These are phyloP conservation scores for Molossus molossus DNA, from an alignment of 2,797 vertebrate species.

Conservation along the genomic window DNA sequence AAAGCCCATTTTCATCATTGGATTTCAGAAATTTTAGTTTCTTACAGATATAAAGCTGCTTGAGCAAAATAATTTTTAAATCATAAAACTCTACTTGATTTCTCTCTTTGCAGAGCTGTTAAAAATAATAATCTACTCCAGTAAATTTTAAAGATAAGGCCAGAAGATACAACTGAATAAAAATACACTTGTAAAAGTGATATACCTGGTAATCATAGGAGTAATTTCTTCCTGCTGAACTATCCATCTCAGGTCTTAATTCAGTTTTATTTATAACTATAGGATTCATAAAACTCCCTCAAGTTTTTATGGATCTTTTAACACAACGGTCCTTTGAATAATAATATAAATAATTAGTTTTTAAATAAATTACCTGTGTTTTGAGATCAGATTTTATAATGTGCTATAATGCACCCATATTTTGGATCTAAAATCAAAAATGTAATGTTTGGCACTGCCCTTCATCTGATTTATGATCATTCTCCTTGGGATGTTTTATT, in stretches of 20 bases:
- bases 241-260: slow-evolving; percentile 44
- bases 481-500: not conserved
- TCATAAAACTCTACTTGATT: slow-evolving; percentile 69
- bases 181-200: slow-evolving; percentile 76
- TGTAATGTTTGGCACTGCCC: not conserved
- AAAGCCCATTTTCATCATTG: slow-evolving; percentile 50
- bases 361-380: not conserved
- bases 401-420: not conserved
- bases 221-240: slow-evolving; percentile 40
- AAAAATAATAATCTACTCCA: slow-evolving; percentile 74
- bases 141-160: slow-evolving; percentile 73
- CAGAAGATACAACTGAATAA: slow-evolving; percentile 69
- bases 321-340: slow-evolving; percentile 11
- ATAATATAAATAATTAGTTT: slow-evolving; percentile 26
- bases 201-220: slow-evolving; percentile 64
- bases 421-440: slow-evolving; percentile 21
- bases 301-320: slow-evolving; percentile 61
- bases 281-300: slow-evolving; percentile 45
- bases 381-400: slow-evolving; percentile 49
- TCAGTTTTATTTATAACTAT: slow-evolving; percentile 65
- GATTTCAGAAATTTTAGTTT: slow-evolving; percentile 69
- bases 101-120: slow-evolving; percentile 69
- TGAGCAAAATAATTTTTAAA: slow-evolving; percentile 68
- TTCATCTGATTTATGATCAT: slow-evolving; percentile 1
- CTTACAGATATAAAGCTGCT: slow-evolving; percentile 54